These are phyloP conservation scores for Cyprinus carpio DNA, from an alignment of 2,113 vertebrate species.

Conservation along the genomic window DNA sequence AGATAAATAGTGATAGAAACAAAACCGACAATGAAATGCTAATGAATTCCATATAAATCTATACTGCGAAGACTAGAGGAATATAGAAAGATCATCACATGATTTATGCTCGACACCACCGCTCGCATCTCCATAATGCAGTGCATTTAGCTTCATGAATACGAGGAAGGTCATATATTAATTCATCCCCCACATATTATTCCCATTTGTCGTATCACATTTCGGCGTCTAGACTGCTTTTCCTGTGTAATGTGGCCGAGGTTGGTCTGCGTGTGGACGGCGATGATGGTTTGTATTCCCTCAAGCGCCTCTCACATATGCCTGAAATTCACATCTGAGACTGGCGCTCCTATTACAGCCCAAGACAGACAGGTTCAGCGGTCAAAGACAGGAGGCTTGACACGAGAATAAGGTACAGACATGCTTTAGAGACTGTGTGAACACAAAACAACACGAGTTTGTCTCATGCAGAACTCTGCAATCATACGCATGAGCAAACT, in stretches of 20 bases:
- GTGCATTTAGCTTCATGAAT: constrained; percentile 15
- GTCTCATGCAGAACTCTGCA: neutral
- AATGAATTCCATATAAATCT: constrained; percentile 9
- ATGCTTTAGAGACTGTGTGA: neutral
- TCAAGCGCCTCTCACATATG: constrained; percentile 14
- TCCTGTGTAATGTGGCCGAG: constrained; percentile 6
- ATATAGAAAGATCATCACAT: constrained; percentile 6
- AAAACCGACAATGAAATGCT: neutral
- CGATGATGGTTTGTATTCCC: constrained; percentile 35
- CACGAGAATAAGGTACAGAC: constrained; percentile 16
- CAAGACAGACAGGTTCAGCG: constrained; percentile 30
- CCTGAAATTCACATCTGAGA: constrained; percentile 11
- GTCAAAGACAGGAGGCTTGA: constrained; percentile 28
- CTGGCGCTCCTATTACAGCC: constrained; percentile 25
- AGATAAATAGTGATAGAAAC: constrained; percentile 10
- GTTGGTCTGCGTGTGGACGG: neutral
- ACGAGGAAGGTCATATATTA: neutral
- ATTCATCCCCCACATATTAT: constrained; percentile 22
- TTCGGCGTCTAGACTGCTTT: constrained; percentile 13
- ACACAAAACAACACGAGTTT: constrained; percentile 20
- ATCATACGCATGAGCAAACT: constrained; percentile 18
- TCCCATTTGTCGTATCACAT: constrained; percentile 31
- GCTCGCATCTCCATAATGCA: constrained; percentile 11
- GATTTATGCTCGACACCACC: constrained; percentile 5
- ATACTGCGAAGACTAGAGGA: neutral